Conservation (phyloP, 1,140 invertebrate genomes). For the Magallana ariakensis region DNA sequence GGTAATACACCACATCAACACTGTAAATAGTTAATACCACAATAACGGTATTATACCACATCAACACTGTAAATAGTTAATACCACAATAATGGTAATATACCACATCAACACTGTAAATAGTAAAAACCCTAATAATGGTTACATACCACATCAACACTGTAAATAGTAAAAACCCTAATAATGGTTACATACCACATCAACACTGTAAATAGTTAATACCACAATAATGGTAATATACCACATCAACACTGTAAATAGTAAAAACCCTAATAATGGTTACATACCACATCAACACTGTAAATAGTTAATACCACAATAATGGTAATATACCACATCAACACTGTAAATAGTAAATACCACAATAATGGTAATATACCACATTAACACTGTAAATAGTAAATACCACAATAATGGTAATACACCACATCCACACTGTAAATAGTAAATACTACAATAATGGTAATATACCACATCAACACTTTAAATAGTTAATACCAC, state of each 20-base stretch:
- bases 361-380: too few relatives aligned
- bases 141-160: not conserved
- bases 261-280: not conserved
- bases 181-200: not conserved
- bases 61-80: not conserved
- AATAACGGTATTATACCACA: not conserved
- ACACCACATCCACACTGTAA: too few relatives aligned
- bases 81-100: not conserved
- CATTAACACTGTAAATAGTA: too few relatives aligned
- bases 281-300: constrained; percentile 61
- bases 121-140: not conserved
- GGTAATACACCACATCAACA: not conserved
- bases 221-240: not conserved
- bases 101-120: not conserved
- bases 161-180: constrained; percentile 17
- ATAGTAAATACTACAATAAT: constrained; percentile 29
- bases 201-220: not conserved
- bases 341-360: too few relatives aligned
- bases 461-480: not conserved
- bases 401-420: too few relatives aligned
- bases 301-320: constrained; percentile 73
- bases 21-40: not conserved
- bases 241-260: not conserved
- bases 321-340: constrained; percentile 46
- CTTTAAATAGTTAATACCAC: too few relatives aligned